phyloP scores from a whole-genome alignment of 1,140 invertebrate species.

The Cherax destructor region DNA sequence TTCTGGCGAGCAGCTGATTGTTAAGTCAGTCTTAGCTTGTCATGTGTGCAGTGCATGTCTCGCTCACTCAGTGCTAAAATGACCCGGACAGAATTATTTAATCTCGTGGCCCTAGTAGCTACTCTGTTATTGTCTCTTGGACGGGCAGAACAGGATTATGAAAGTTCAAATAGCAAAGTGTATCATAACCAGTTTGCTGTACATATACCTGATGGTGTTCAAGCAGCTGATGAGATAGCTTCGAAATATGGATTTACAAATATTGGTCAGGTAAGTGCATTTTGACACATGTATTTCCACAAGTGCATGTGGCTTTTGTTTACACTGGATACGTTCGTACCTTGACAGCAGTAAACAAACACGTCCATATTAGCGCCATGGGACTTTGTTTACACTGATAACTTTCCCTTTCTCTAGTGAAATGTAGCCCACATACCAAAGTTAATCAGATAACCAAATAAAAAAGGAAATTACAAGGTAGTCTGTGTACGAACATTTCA shows the following conservation, averaged over 20 bases:
- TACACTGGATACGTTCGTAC: not conserved
- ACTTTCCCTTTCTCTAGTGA: conserved; percentile 28
- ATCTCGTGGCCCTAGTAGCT: conserved; percentile 45
- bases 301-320: not conserved
- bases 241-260: conserved; percentile 55
- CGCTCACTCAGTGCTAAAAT: conserved; percentile 37
- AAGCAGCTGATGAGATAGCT: conserved; percentile 51
- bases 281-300: not conserved
- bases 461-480: not conserved
- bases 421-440: not conserved
- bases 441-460: not conserved
- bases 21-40: conserved; percentile 51
- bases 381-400: not conserved
- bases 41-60: conserved; percentile 42
- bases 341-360: not conserved
- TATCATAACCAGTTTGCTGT: conserved; percentile 64
- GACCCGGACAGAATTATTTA: conserved; percentile 64
- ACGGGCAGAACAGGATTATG: conserved; percentile 27
- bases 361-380: not conserved
- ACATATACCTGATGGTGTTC: conserved; percentile 43
- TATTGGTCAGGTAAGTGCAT: conserved; percentile 49
- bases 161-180: conserved; percentile 22
- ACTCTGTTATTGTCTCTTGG: conserved; percentile 3
- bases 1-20: conserved; percentile 44
- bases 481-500: not conserved